Evolutionary conservation across 2,797 vertebrate species (phyloP), one percentile per base, ranked within the genome.

Genomic region (Mallotus villosus): DNA sequence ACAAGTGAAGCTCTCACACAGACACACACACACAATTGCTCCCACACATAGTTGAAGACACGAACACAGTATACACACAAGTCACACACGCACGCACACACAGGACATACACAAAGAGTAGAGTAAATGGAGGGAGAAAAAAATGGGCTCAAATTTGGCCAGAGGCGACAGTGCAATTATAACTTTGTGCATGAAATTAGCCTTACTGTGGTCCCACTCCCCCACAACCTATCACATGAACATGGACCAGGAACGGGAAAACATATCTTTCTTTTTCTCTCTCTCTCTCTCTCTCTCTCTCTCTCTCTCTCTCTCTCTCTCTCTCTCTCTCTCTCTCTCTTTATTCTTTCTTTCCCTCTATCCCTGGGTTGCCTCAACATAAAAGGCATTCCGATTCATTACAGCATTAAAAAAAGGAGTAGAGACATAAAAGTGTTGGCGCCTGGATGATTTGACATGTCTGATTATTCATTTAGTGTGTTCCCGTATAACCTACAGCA

Each of bases 171-270:
- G 92, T 87, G 90, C 93, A 96, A 95, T 97, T 96, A 95, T 94
- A 94, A 92, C 91, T 94, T 93, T 90, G 92, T 93, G 92, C 93
- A 94, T 94, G 92, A 95, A 96, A 97, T 95, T 95, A 95, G 93
- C 93, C 91, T 94, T 93, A 93, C 94, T 95, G 96, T 96, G 92
- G 95, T 95, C 87, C 91, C 93, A 91, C 95, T 95, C 95, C 92
- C 92, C 93, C 94, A 53, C 94, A 95, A 94, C 93, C 92, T 92
- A 95, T 95, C 95, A 95, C 94, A 94, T 94, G 93, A 90, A 95
- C 92, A 89, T 93, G 92, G 88, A 88, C 91, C 86, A 87, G 83
- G 73, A 74, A 83, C 90, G 85, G 82, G 90, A 86, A 86, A 85
- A 85, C 83, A 76, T 41, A 73, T 41, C 74, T 67, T 78, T 83